These are phyloP conservation scores for Zaprionus davidi DNA, from an alignment of 1,140 invertebrate species.

Conservation along the genomic window DNA sequence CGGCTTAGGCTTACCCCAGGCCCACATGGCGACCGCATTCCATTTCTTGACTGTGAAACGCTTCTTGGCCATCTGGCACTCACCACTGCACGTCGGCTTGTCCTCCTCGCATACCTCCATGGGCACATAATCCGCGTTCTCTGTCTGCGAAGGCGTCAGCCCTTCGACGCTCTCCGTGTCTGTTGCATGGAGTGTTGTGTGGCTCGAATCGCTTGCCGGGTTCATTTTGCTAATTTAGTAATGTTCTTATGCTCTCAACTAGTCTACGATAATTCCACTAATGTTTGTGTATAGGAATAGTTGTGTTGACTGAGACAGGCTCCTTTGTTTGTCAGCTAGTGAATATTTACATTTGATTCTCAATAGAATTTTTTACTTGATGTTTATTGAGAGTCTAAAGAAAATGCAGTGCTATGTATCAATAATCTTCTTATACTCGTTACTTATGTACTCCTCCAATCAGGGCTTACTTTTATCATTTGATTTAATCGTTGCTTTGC, in stretches of 20 bases:
- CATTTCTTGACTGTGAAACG: constrained; percentile 98
- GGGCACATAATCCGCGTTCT: not conserved
- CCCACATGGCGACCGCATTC: constrained; percentile 98
- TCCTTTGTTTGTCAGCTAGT: constrained; percentile 1
- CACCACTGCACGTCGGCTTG: constrained; percentile 89
- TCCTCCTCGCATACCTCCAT: constrained; percentile 15
- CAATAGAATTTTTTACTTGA: no score
- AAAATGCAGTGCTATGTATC: no score
- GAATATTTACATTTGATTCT: no score
- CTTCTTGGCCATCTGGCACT: constrained; percentile 87
- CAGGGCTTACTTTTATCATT: no score
- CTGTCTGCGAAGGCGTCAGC: not conserved
- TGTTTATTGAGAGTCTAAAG: no score
- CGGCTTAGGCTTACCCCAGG: constrained; percentile 87
- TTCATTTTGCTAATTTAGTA: constrained; percentile 38
- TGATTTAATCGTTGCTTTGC: no score
- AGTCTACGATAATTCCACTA: constrained; percentile 13
- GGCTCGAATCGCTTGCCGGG: constrained; percentile 22
- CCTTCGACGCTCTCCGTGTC: constrained; percentile 24
- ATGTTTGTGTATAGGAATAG: not conserved
- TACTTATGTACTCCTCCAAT: no score
- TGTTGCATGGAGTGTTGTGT: constrained; percentile 5
- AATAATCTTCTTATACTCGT: no score
- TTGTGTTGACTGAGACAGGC: not conserved
- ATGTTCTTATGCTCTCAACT: constrained; percentile 1